Base-by-base conservation (phyloP, 1,140 invertebrate species). In the Homalodisca vitripennis region DNA sequence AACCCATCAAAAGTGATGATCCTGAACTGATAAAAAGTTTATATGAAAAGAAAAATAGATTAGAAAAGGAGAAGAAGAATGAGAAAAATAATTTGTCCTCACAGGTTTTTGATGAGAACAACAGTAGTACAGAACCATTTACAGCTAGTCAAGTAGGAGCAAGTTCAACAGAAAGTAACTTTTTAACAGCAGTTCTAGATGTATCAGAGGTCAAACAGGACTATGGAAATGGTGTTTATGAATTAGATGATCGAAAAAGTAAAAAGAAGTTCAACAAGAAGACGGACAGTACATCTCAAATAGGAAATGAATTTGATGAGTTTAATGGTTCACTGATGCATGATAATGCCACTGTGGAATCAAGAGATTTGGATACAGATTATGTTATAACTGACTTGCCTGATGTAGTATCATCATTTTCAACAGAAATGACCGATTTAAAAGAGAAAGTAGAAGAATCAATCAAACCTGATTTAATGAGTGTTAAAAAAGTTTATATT, bases 1-100 rank as follows among this genome's bases (percentile, higher is more conserved):
- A 72, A 41, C 55, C 69, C 2, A 51, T 67, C 1, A 72, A 72
- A 62, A 60, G 68, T 51, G 65, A 69, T n/a, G 60, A 62, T 20
- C n/a, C 48, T 46, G 55, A 68, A 14, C 1, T 69, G n/a, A 69
- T 62, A 1, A 69, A 69, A 64, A 20, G 17, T 10, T 41, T 63
- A 17, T 69, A 64, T 30, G 57, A 63, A 48, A 69, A 69, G 62
- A 69, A 63, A 69, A 64, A 47, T 29, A 67, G 30, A 26, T 20
- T 64, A 34, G 53, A 48, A 6, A 69, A 69, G 41, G 57, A 63
- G 30, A 69, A 62, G 55, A 68, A 57, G 41, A 53, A 27, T 0
- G 67, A 62, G 2, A 68, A 62, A 34, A 27, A 32, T 24, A 60
- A 60, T n/a, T 27, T 3, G 22, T 22, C 22, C 3, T 51, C 55